Base-by-base conservation (phyloP, 2,797 vertebrate species). In the Typhlichthys eigenmanni region DNA sequence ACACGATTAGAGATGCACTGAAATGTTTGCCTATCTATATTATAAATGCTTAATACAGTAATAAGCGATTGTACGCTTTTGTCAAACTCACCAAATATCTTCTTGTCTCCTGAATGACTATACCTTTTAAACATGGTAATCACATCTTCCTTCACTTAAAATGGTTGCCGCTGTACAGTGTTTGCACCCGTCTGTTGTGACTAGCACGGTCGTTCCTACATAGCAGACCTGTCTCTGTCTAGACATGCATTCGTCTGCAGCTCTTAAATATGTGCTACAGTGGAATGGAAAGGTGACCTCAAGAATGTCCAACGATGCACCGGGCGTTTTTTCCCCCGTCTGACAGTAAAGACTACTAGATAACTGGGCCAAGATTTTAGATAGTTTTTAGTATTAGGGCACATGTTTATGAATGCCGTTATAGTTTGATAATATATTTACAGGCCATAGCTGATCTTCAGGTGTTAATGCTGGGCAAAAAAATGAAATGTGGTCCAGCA, bases 281-380 rank as follows among this genome's bases (percentile, higher is more conserved):
- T 8, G 1, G 0, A 60, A 46, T 14, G 43, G 2, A 14, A 59
- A 24, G 51, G 24, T 49, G 24, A 24, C 61, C 48, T 70, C 7
- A 55, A 13, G 29, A 51, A 49, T 69, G 16, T 13, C 74, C 70
- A 72, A 78, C 60, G 74, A 60, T 69, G 68, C 68, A 53, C 24
- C 1, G n/a, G 51, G 47, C 19, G 1, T 51, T 43, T 74, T 43
- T 52, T 6, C n/a, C 47, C 47, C 11, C 0, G 13, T 73, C 60
- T 54, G 51, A 56, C 47, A n/a, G 34, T 19, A 47, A 4, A 2
- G 11, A 14, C 55, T 58, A 24, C 24, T 24, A 47, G 69, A 65
- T 74, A 68, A 69, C 60, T 32, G 13, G 48, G 51, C 66, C 49
- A 63, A 16, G 4, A 46, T 32, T 1, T 66, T 19, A 48, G 74